Evolutionary conservation across 1,140 invertebrate genomes (phyloP).

Genomic region (Mactra quadrangularis): DNA sequence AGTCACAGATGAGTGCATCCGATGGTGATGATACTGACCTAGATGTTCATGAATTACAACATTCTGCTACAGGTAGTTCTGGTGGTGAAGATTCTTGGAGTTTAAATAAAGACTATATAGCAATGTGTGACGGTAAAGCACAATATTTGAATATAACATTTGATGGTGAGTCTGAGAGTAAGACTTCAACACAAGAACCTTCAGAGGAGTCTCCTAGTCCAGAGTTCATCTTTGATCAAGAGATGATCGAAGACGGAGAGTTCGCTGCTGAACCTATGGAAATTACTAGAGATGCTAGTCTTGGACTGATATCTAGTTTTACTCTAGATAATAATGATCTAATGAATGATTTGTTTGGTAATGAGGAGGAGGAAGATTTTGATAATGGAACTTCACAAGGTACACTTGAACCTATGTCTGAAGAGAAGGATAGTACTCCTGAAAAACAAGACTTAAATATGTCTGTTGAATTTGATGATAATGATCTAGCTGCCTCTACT

Average conservation of each 20-base stretch:
- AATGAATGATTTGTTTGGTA: conserved; percentile 41
- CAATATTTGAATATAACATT: conserved; percentile 60
- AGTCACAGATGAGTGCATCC: background rate
- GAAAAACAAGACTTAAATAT: conserved; percentile 53
- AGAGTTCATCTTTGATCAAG: conserved; percentile 61
- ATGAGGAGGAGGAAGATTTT: conserved; percentile 53
- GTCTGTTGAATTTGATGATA: conserved; percentile 44
- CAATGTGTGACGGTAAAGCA: conserved; percentile 48
- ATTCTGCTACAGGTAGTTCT: conserved; percentile 47
- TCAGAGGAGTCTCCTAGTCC: conserved; percentile 56
- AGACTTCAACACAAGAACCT: conserved; percentile 48
- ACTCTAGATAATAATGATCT: conserved; percentile 48
- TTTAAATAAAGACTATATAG: conserved; percentile 43
- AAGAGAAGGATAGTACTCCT: conserved; percentile 42
- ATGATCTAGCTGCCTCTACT: conserved; percentile 44
- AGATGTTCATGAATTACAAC: conserved; percentile 30
- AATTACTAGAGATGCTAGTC: conserved; percentile 49
- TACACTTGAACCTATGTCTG: conserved; percentile 42
- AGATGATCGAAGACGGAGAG: conserved; percentile 63
- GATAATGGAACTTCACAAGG: conserved; percentile 29
- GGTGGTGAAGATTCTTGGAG: conserved; percentile 59
- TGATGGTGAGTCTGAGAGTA: conserved; percentile 61
- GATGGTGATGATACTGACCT: conserved; percentile 42
- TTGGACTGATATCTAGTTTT: conserved; percentile 55
- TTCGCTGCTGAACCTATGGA: conserved; percentile 49